Conservation (phyloP, 2,113 vertebrate species). For the Gallinago paraguaiae region DNA sequence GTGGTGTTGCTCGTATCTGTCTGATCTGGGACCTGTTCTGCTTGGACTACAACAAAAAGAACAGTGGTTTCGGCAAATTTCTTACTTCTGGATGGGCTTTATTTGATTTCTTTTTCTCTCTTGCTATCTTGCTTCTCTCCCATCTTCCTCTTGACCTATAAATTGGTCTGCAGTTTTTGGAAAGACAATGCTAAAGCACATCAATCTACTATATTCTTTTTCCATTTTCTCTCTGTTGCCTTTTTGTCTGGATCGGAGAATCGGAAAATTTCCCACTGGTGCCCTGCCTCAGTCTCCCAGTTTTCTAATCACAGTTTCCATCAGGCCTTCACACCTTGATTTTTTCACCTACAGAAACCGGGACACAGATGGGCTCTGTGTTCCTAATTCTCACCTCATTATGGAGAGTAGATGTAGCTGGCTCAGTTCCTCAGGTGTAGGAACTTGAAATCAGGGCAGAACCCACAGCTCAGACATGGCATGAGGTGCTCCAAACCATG, state of each 20-base stretch:
- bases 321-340: background rate
- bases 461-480: background rate
- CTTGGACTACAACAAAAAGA: background rate
- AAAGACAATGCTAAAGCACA: background rate
- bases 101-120: background rate
- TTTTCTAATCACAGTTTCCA: background rate
- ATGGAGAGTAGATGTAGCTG: background rate
- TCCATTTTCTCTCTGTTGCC: background rate
- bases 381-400: background rate
- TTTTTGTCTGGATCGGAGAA: background rate
- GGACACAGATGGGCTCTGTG: background rate
- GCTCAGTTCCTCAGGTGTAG: background rate
- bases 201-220: background rate
- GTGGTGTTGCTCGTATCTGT: background rate
- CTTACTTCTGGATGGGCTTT: background rate
- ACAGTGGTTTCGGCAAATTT: background rate
- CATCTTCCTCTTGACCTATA: background rate
- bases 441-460: background rate
- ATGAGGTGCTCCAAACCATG: background rate
- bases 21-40: background rate
- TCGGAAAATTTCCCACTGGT: background rate
- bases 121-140: background rate
- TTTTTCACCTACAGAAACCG: background rate
- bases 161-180: background rate
- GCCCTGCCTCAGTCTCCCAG: background rate